phyloP scores from a whole-genome alignment of 1,140 invertebrate genomes.

The Hirudo medicinalis region DNA sequence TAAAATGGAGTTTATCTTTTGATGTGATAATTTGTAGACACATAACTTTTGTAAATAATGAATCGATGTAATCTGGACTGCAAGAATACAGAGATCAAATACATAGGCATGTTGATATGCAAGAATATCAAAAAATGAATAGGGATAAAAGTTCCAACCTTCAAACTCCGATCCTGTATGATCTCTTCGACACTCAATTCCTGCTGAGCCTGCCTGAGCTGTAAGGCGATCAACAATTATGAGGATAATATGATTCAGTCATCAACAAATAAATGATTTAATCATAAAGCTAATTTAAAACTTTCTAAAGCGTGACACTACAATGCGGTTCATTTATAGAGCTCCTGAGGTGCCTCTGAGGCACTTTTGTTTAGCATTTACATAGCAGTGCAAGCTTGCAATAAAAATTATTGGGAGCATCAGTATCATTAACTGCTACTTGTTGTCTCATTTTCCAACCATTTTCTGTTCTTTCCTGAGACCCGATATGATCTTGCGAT shows the following conservation, averaged over 20 bases:
- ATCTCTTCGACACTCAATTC: constrained; percentile 2
- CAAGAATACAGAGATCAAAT: background rate
- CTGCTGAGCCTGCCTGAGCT: background rate
- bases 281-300: too few species aligned
- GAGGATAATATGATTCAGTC: background rate
- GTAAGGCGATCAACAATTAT: background rate
- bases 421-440: background rate
- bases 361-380: too few species aligned
- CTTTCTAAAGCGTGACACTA: background rate
- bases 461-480: constrained; percentile 10
- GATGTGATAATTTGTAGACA: background rate
- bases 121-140: background rate
- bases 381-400: background rate
- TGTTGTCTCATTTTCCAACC: too few species aligned
- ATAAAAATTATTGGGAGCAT: background rate
- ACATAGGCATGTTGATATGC: background rate
- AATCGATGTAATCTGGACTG: background rate
- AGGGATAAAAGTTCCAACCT: background rate
- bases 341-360: too few species aligned
- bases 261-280: background rate
- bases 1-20: background rate
- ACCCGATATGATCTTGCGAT: background rate
- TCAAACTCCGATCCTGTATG: constrained; percentile 1
- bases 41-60: background rate
- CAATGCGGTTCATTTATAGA: too few species aligned